Conservation (phyloP, 2,113 vertebrate species). For the Saguinus midas region DNA sequence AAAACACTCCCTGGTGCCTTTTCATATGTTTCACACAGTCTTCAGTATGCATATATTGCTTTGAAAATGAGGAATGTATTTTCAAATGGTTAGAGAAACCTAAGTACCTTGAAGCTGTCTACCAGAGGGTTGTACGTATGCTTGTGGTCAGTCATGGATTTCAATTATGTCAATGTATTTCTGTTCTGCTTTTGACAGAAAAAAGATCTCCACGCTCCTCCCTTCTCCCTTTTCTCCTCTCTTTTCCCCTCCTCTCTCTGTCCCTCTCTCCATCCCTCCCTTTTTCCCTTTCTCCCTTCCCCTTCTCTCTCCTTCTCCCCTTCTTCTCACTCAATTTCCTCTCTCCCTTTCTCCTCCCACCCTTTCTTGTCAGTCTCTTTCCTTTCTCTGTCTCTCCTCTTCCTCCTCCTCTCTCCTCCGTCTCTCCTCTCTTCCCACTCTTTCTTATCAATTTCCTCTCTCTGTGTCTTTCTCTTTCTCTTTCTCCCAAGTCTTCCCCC, state of each 20-base stretch:
- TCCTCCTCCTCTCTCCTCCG: neutral
- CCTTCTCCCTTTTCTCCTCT: neutral
- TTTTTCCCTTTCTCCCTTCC: neutral
- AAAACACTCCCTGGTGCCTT: neutral
- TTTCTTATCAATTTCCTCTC: neutral
- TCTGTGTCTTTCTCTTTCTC: neutral
- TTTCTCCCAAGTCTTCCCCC: neutral
- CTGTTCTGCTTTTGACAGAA: neutral
- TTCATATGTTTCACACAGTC: neutral
- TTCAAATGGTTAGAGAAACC: neutral
- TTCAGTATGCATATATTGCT: neutral
- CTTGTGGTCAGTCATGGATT: neutral
- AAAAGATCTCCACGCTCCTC: neutral
- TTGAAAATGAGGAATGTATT: neutral
- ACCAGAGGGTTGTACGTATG: neutral
- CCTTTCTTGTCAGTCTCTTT: accelerated
- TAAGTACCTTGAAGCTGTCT: neutral
- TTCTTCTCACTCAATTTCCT: neutral
- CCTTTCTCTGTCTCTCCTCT: neutral
- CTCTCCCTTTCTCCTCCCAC: neutral
- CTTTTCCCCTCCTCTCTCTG: no score
- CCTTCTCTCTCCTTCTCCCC: no score
- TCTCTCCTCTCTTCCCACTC: neutral
- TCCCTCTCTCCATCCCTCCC: neutral
- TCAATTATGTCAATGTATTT: neutral